Evolutionary conservation across 2,888 invertebrate species (phyloP).

Genomic region (Eristalis arbustorum): DNA sequence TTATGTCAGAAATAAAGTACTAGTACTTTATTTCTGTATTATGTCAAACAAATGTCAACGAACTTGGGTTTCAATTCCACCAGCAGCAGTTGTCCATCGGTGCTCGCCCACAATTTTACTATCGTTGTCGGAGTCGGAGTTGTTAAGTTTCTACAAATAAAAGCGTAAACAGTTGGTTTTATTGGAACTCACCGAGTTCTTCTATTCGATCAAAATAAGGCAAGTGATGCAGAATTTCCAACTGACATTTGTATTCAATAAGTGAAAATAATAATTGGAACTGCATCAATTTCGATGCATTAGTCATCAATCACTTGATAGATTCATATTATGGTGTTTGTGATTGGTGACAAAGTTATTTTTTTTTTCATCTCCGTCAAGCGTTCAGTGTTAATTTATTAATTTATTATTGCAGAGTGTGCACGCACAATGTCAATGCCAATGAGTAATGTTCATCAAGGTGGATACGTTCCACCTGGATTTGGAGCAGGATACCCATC

Average conservation of each 20-base stretch:
- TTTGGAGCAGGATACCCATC: slow-evolving; percentile 74
- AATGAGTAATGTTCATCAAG: slow-evolving; percentile 76
- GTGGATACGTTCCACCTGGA: slow-evolving; percentile 77
- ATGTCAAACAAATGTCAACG: neutral
- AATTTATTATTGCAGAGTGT: neutral
- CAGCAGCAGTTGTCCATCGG: neutral
- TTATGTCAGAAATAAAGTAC: too few species aligned
- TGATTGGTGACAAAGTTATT: neutral
- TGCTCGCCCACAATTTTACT: neutral
- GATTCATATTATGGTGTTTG: neutral
- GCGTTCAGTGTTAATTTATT: neutral
- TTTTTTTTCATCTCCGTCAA: neutral
- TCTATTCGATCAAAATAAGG: neutral
- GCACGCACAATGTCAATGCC: slow-evolving; percentile 71
- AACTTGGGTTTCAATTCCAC: neutral
- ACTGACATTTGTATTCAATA: neutral
- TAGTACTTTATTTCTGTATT: too few species aligned
- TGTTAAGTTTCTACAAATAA: neutral
- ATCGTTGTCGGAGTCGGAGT: neutral
- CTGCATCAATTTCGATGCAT: neutral
- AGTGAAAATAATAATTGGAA: neutral
- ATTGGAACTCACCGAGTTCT: neutral
- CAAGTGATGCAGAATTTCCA: neutral
- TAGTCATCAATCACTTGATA: slow-evolving; percentile 1
- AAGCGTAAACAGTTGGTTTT: neutral